Base-by-base conservation (phyloP, 2,888 invertebrate genomes). In the Caradrina clavipalpis region DNA sequence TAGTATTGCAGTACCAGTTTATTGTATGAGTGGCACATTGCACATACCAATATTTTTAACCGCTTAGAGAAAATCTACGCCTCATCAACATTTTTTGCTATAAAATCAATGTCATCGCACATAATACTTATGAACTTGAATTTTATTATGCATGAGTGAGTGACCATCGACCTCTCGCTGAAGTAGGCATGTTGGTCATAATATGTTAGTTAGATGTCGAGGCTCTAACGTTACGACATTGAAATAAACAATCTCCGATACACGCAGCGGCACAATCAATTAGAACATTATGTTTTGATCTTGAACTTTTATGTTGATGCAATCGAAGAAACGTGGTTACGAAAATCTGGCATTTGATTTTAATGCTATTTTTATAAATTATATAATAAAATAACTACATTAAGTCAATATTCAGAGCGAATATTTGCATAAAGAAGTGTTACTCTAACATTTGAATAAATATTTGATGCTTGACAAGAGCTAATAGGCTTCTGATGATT, bases 301-400 rank as follows among this genome's bases (percentile, higher is more conserved):
- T 79, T 78, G 77, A 79, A 82, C 79, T 83, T 83, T 82, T 63
- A 51, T 13, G 19, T 56, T 84, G 73, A 71, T 74, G 82, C 69
- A 73, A 73, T 26, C 61, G 47, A 0, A 60, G 22, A 35, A 31
- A n/a, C 11, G 21, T 61, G 45, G 19, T 69, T 71, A 64, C 56
- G 58, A 66, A 69, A 73, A 51, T 4, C 57, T 8, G 51, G 39
- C 42, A n/a, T n/a, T n/a, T n/a, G 47, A 49, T 49, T 69, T 39
- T 10, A 50, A 15, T 45, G 17, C 19, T 47, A 45, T 51, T 22
- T 60, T 15, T 15, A 35, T 8, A 47, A 49, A 51, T 39, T 42
- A 51, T 47, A 63, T 73, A 72, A 76, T 55, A 51, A 35, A 19
- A 26, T 19, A 49, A n/a, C 3, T 31, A 13, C 21, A 19, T 42